These are phyloP conservation scores for Sinocyclocheilus anshuiensis DNA, from an alignment of 2,113 vertebrate genomes.

Conservation along the genomic window DNA sequence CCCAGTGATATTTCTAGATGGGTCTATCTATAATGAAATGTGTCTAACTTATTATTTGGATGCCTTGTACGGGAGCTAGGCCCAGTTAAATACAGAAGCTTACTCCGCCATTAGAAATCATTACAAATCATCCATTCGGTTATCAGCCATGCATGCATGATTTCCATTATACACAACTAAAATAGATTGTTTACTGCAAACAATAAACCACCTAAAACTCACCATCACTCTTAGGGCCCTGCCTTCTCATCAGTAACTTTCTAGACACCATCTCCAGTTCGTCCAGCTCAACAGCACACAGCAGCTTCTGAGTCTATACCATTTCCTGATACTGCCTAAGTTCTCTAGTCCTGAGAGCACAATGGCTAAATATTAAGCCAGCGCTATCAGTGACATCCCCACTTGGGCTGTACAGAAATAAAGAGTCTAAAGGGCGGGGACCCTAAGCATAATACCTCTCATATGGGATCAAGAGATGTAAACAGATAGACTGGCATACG, in stretches of 20 bases:
- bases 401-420: conserved; percentile 33
- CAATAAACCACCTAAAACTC: conserved; percentile 46
- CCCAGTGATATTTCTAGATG: no score
- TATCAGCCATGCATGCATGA: no score
- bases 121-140: neutral
- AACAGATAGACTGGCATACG: neutral
- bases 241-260: conserved; percentile 44
- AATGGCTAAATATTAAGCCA: conserved; percentile 77
- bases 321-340: conserved; percentile 56
- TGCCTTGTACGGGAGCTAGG: neutral
- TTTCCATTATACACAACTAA: neutral
- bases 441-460: neutral
- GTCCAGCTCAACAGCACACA: conserved; percentile 48
- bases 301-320: conserved; percentile 59
- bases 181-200: neutral
- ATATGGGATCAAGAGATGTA: neutral
- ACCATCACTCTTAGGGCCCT: conserved; percentile 46
- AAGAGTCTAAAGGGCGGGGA: conserved; percentile 18
- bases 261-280: conserved; percentile 63
- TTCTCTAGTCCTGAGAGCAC: conserved; percentile 41
- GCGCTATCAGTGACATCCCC: conserved; percentile 60
- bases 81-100: neutral
- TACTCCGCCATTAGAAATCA: neutral
- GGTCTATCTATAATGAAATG: no score
- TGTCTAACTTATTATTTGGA: no score